A percentile compares a stretch with the other conserved stretches of the same genome.
Conservation (phyloP, 2,113 vertebrate genomes). For the Aegotheles bennettii region DNA sequence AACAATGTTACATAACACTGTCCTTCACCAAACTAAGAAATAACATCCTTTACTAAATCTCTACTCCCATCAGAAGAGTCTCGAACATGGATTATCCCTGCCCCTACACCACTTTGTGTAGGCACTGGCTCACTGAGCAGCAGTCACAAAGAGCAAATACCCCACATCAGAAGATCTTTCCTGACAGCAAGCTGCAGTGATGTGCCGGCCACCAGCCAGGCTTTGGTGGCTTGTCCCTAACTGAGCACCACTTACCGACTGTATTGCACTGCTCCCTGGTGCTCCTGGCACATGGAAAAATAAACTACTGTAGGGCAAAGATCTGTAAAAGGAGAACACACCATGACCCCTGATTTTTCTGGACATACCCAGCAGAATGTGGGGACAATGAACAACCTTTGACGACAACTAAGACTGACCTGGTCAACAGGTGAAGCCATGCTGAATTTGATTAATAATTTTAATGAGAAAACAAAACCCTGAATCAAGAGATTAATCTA, state of each 20-base stretch:
- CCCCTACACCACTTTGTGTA: not conserved
- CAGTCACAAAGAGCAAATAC: not conserved
- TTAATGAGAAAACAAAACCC: not conserved
- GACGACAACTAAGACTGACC: not conserved
- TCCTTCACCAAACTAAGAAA: not conserved
- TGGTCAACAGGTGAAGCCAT: not conserved
- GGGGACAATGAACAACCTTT: not conserved
- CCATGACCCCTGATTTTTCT: not conserved
- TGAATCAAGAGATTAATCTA: not conserved
- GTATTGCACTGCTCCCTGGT: rapidly evolving
- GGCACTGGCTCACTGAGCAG: not conserved
- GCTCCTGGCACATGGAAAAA: not conserved
- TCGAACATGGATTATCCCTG: not conserved
- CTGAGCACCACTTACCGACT: not conserved
- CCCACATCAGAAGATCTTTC: not conserved
- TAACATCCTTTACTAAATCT: not conserved
- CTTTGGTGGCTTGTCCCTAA: not conserved
- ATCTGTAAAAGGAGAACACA: not conserved
- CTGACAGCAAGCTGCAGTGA: not conserved
- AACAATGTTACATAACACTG: not conserved
- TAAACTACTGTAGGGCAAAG: not conserved
- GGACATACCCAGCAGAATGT: not conserved
- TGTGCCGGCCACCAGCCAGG: not conserved
- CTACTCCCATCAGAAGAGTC: not conserved
- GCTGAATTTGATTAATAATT: not conserved